A percentile compares a stretch with the other conserved stretches of the same genome.
Evolutionary conservation across 1,140 invertebrate species (phyloP).

Genomic region (Polyergus mexicanus): DNA sequence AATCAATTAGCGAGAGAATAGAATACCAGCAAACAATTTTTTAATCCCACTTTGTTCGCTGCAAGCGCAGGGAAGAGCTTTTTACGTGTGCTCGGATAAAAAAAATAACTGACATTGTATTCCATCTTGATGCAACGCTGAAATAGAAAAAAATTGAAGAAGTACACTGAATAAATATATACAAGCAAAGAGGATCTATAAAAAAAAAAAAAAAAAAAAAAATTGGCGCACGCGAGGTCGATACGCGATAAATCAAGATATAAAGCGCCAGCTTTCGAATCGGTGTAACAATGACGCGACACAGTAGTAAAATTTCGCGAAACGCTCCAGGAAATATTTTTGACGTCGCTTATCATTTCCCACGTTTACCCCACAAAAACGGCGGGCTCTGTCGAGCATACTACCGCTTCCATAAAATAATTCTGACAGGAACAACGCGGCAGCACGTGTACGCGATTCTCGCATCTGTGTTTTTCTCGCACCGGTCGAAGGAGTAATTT

Average conservation of each 20-base stretch:
- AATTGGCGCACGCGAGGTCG: conserved; percentile 28
- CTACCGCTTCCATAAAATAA: conserved; percentile 58
- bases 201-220: conserved; percentile 11
- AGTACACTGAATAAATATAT: conserved; percentile 39
- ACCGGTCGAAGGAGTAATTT: conserved; percentile 48
- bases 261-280: conserved; percentile 34
- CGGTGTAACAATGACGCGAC: conserved; percentile 32
- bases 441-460: conserved; percentile 62
- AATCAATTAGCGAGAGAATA: conserved; percentile 42
- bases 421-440: conserved; percentile 49
- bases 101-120: conserved; percentile 3
- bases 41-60: conserved; percentile 59
- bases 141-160: neutral
- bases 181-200: neutral
- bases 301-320: conserved; percentile 11
- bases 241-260: conserved; percentile 57
- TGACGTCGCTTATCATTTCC: conserved; percentile 72
- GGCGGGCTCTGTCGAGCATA: conserved; percentile 64
- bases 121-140: neutral
- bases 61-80: conserved; percentile 45
- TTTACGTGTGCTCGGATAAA: conserved; percentile 65
- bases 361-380: conserved; percentile 67
- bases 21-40: conserved; percentile 5
- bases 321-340: conserved; percentile 76
- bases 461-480: conserved; percentile 20